Conservation (phyloP, 2,888 invertebrate species). For the Leptinotarsa tumamoca region DNA sequence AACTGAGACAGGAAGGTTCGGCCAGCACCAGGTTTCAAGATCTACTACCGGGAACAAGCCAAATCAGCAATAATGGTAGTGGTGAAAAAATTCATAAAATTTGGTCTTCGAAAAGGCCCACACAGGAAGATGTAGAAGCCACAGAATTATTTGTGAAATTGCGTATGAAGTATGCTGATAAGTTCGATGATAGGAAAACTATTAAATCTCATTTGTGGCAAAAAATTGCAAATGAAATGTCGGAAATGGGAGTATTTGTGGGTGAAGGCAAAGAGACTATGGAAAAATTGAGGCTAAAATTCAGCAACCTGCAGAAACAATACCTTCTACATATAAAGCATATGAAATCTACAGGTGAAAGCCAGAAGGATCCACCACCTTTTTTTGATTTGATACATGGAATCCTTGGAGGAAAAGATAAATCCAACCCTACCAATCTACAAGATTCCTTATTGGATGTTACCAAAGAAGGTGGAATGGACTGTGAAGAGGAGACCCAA, state of each 20-base stretch:
- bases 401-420: slow-evolving; percentile 9
- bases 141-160: slow-evolving; percentile 8
- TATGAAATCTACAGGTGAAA: slow-evolving; percentile 2
- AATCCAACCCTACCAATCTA: slow-evolving; percentile 7
- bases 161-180: background rate
- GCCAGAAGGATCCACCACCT: slow-evolving; percentile 6
- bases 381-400: slow-evolving; percentile 1
- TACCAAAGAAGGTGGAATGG: slow-evolving; percentile 2
- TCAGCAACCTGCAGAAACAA: slow-evolving; percentile 1
- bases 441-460: background rate
- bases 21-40: background rate
- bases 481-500: background rate
- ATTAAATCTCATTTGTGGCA: background rate
- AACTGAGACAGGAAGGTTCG: background rate
- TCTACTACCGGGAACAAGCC: background rate
- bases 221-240: slow-evolving; percentile 5
- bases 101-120: slow-evolving; percentile 2
- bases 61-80: slow-evolving; percentile 2
- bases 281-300: background rate
- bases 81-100: slow-evolving; percentile 6
- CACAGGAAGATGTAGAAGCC: slow-evolving; percentile 2
- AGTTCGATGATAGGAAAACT: slow-evolving; percentile 8
- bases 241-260: slow-evolving; percentile 2
- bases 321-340: slow-evolving; percentile 2
- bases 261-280: slow-evolving; percentile 1